A percentile compares a stretch with the other conserved stretches of the same genome.
These are phyloP conservation scores for Ictalurus punctatus DNA, from an alignment of 2,113 vertebrate genomes.

Conservation along the genomic window DNA sequence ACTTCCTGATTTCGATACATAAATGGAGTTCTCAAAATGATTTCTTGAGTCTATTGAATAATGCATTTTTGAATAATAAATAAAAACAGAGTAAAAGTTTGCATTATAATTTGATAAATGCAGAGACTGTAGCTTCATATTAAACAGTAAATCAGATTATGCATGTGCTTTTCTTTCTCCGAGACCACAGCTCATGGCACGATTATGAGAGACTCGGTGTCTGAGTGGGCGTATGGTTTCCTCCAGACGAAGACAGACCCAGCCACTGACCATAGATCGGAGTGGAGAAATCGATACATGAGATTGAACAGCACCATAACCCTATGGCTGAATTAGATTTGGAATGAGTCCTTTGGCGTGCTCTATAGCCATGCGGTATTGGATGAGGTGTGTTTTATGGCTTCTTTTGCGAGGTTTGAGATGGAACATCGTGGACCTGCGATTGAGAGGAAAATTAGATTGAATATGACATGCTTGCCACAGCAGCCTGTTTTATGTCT, in stretches of 20 bases:
- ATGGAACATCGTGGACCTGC: slow-evolving; percentile 1
- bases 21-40: background rate
- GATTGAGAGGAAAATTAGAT: background rate
- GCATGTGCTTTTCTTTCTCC: background rate
- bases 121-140: background rate
- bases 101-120: background rate
- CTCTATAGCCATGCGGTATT: background rate
- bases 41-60: background rate
- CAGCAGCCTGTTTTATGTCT: background rate
- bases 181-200: background rate
- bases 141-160: slow-evolving; percentile 13
- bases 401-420: slow-evolving; percentile 8
- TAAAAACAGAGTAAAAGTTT: background rate
- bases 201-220: slow-evolving; percentile 1
- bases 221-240: slow-evolving; percentile 2
- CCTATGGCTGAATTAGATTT: slow-evolving; percentile 43
- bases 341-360: slow-evolving; percentile 11
- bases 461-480: slow-evolving; percentile 1
- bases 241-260: slow-evolving; percentile 8
- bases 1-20: background rate
- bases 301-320: slow-evolving; percentile 30
- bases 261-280: background rate
- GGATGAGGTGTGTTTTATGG: slow-evolving; percentile 9
- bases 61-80: background rate
- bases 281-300: slow-evolving; percentile 38